Evolutionary conservation across 2,888 invertebrate species (phyloP).

Genomic region (Tethea ocularis): DNA sequence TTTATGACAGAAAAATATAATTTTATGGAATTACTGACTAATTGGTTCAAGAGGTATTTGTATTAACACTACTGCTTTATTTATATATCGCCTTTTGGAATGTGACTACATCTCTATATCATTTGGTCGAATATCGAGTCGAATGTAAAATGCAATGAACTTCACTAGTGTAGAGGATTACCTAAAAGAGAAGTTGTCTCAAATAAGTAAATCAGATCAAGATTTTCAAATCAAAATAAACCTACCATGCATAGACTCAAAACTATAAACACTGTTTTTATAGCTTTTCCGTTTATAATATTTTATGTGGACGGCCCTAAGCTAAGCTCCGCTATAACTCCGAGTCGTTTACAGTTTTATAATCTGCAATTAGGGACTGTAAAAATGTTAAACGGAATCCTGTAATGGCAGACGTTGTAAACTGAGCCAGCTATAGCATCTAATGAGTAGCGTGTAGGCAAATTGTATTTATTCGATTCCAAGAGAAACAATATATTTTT

Average conservation of each 20-base stretch:
- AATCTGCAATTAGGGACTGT: constrained; percentile 81
- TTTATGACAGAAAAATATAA: too few species aligned
- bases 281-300: constrained; percentile 41
- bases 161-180: not conserved
- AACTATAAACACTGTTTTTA: constrained; percentile 30
- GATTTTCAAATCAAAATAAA: constrained; percentile 9
- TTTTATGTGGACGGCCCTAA: constrained; percentile 31
- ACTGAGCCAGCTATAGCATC: constrained; percentile 36
- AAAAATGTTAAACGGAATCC: constrained; percentile 78
- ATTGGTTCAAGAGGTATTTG: not conserved
- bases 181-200: too few species aligned
- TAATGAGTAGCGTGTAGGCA: constrained; percentile 66
- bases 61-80: too few species aligned
- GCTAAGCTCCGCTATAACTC: constrained; percentile 42
- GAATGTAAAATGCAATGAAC: not conserved
- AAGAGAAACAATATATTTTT: constrained; percentile 55
- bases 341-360: constrained; percentile 67
- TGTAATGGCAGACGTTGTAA: constrained; percentile 69
- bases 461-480: constrained; percentile 66
- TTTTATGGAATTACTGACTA: not conserved
- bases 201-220: not conserved
- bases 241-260: not conserved
- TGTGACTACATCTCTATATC: not conserved
- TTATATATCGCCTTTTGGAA: not conserved
- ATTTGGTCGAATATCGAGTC: not conserved